phyloP scores from a whole-genome alignment of 2,113 vertebrate genomes.

The Apistogramma diplotaenia region DNA sequence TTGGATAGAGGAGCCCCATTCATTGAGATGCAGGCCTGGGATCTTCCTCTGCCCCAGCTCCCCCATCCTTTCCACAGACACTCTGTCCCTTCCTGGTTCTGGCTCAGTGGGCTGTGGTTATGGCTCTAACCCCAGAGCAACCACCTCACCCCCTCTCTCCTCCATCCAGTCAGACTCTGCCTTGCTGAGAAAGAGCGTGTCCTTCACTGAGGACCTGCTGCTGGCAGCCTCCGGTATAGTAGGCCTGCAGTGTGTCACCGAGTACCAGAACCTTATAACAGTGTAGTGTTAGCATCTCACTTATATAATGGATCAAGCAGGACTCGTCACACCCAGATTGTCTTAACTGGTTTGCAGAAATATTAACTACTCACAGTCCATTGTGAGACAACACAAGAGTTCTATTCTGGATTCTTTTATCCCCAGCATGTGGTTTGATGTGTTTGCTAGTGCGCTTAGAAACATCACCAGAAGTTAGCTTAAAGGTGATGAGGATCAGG shows the following conservation, averaged over 20 bases:
- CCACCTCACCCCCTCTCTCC: constrained; percentile 83
- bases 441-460: background rate
- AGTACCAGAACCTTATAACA: constrained; percentile 17
- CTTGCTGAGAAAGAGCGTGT: constrained; percentile 96
- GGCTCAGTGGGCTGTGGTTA: constrained; percentile 74
- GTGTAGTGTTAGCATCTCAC: background rate
- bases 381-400: background rate
- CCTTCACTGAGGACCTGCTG: constrained; percentile 97
- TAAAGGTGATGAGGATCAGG: background rate
- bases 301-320: background rate
- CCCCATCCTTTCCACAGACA: constrained; percentile 85
- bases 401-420: background rate
- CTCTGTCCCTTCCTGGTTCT: constrained; percentile 83
- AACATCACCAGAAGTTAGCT: background rate
- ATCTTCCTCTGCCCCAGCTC: constrained; percentile 90
- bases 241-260: constrained; percentile 80
- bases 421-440: constrained; percentile 30
- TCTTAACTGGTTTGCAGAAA: constrained; percentile 1
- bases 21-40: constrained; percentile 80
- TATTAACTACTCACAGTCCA: constrained; percentile 1
- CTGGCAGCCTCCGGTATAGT: constrained; percentile 90
- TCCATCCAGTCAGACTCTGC: constrained; percentile 85
- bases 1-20: constrained; percentile 72
- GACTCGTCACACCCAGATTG: background rate
- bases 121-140: constrained; percentile 72